These are phyloP conservation scores for Oreochromis mossambicus DNA, from an alignment of 2,797 vertebrate genomes.

Conservation along the genomic window DNA sequence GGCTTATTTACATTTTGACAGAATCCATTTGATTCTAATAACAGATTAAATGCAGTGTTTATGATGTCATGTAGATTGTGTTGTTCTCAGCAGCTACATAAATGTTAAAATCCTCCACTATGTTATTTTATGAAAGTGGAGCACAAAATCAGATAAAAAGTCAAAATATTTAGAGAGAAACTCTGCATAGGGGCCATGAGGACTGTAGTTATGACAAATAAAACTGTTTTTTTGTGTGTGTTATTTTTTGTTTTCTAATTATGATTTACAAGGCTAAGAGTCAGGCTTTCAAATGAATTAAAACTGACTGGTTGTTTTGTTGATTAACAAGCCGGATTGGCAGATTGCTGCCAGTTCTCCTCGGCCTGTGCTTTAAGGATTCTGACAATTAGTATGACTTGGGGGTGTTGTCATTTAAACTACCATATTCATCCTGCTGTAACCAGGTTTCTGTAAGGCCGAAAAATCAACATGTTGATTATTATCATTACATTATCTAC, in stretches of 20 bases:
- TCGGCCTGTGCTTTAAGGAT: fast-evolving
- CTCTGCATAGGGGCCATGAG: not conserved
- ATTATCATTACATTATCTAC: not conserved
- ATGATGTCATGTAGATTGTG: fast-evolving
- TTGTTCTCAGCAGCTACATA: not conserved
- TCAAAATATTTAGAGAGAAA: not conserved
- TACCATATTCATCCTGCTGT: not conserved
- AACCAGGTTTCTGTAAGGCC: not conserved
- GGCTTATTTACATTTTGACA: not conserved
- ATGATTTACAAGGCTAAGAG: fast-evolving
- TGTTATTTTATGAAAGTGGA: not conserved
- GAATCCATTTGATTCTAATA: not conserved
- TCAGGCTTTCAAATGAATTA: fast-evolving
- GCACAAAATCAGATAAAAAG: not conserved
- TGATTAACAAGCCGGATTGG: fast-evolving
- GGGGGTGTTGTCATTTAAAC: not conserved
- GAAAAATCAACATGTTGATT: not conserved
- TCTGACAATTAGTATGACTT: not conserved
- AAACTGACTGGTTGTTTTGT: not conserved
- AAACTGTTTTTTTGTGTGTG: fast-evolving
- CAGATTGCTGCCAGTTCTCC: not conserved
- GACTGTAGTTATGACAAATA: not conserved
- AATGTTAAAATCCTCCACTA: fast-evolving
- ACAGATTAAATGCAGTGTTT: not conserved
- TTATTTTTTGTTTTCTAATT: not conserved